These are phyloP conservation scores for Cephalopholis sonnerati DNA, from an alignment of 2,113 vertebrate genomes.

Conservation along the genomic window DNA sequence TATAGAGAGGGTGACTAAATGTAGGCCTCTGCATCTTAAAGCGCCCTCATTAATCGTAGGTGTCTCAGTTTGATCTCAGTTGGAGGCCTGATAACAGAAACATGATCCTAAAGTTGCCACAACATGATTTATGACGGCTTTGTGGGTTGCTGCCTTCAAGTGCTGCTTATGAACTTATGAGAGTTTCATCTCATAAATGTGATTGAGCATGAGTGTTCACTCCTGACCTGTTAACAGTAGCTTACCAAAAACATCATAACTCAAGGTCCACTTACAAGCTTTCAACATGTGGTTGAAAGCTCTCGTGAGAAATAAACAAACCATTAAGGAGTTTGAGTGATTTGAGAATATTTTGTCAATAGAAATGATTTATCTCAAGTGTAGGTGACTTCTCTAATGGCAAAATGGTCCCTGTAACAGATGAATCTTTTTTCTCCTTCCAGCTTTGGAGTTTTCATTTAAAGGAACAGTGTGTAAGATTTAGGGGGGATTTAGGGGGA, in stretches of 20 bases:
- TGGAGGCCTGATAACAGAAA: slow-evolving; percentile 10
- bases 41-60: not conserved
- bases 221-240: slow-evolving; percentile 19
- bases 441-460: too few relatives aligned
- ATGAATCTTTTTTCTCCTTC: not conserved
- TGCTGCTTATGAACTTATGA: not conserved
- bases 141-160: slow-evolving; percentile 12
- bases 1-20: slow-evolving; percentile 40
- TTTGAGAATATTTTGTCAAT: not conserved
- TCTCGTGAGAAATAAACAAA: not conserved
- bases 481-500: too few relatives aligned
- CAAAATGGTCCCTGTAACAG: too few relatives aligned
- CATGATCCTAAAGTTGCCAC: not conserved
- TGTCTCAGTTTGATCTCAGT: not conserved
- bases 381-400: not conserved
- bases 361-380: not conserved
- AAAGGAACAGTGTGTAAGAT: too few relatives aligned
- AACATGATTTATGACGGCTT: not conserved
- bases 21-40: slow-evolving; percentile 26
- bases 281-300: not conserved
- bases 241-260: not conserved
- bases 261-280: not conserved
- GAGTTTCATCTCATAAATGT: slow-evolving; percentile 9
- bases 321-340: not conserved
- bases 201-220: not conserved